These are phyloP conservation scores for Poecilobothrus nobilitatus DNA, from an alignment of 2,888 invertebrate genomes.

Conservation along the genomic window DNA sequence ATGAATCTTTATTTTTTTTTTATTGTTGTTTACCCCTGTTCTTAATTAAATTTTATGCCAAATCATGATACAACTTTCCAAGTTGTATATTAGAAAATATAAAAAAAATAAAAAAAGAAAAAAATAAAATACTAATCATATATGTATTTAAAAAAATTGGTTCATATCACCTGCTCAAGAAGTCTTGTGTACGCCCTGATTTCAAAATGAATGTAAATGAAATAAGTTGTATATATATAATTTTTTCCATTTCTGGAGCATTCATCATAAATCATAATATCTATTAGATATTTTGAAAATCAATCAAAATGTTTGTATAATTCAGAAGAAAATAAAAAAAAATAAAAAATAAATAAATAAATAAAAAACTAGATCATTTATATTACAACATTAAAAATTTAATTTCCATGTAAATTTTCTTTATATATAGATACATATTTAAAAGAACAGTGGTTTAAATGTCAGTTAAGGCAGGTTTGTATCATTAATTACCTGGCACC, in stretches of 20 bases:
- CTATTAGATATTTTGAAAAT: not conserved
- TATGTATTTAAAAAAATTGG: not conserved
- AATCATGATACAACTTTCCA: not conserved
- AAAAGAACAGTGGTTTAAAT: not conserved
- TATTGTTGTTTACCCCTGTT: not conserved
- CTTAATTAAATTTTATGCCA: not conserved
- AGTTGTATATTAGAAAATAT: not conserved
- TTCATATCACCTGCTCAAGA: not conserved
- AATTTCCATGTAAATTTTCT: too few relatives aligned
- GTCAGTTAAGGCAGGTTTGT: not conserved
- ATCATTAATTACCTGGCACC: slow-evolving; percentile 1
- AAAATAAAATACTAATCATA: not conserved
- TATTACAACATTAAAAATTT: not conserved
- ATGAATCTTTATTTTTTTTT: not conserved
- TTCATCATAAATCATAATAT: not conserved
- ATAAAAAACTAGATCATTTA: not conserved
- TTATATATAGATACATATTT: not conserved
- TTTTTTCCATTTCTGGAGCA: not conserved
- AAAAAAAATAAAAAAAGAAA: too few relatives aligned
- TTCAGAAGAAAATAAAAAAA: not conserved
- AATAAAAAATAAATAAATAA: too few relatives aligned
- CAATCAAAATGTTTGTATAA: not conserved
- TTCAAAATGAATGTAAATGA: not conserved
- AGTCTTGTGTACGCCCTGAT: not conserved
- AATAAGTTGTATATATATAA: not conserved